A percentile compares a stretch with the other conserved stretches of the same genome.
These are phyloP conservation scores for Eriocheir sinensis DNA, from an alignment of 1,140 invertebrate species.

Conservation along the genomic window DNA sequence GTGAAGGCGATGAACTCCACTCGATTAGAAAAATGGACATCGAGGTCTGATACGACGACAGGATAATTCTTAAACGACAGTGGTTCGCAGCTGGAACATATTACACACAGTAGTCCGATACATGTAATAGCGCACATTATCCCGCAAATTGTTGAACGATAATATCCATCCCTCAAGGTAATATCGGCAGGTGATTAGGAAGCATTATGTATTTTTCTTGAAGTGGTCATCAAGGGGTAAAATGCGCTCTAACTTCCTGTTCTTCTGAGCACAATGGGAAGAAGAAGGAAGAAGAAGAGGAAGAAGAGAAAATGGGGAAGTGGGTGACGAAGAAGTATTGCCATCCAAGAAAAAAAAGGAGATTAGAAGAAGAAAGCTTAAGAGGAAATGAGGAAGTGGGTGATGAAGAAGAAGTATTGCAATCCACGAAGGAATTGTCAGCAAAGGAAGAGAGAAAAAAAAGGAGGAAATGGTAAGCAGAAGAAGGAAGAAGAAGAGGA, in stretches of 20 bases:
- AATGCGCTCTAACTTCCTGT: slow-evolving; percentile 26
- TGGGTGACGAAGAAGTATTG: neutral
- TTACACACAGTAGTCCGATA: neutral
- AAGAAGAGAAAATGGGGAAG: neutral
- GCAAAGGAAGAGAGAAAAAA: neutral
- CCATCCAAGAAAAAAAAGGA: neutral
- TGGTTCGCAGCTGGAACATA: neutral
- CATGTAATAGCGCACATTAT: neutral
- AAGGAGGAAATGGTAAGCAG: neutral
- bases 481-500: neutral
- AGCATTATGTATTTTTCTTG: neutral
- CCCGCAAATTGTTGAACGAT: neutral
- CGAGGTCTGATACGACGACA: neutral
- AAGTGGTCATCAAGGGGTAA: neutral
- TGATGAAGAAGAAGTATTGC: neutral
- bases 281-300: neutral
- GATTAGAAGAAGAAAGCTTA: neutral
- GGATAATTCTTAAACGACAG: neutral
- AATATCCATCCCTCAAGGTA: neutral
- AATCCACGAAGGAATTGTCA: neutral
- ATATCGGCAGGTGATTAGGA: neutral
- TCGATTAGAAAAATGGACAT: neutral
- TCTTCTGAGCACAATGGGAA: neutral
- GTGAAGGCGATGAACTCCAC: neutral
- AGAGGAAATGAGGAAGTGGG: neutral